Base-by-base conservation (phyloP, 2,888 invertebrate species). In the Eremobia ochroleuca region DNA sequence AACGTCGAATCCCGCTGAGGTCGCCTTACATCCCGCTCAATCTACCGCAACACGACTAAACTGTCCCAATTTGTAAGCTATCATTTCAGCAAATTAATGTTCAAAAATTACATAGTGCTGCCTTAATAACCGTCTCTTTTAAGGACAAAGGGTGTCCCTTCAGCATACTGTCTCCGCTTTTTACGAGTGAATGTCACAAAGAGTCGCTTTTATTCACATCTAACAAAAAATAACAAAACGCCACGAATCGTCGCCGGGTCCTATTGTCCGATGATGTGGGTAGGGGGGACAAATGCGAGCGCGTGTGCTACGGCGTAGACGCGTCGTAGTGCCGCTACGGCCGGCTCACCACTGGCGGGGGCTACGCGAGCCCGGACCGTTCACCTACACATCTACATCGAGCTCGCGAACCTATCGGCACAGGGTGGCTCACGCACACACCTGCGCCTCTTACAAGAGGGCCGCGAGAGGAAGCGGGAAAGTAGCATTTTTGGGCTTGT, bases 271-370 rank as follows among this genome's bases (percentile, higher is more conserved):
- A 90, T 90, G 91, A 90, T 90, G 91, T 88, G 87, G 91, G 90
- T 91, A 89, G 89, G 89, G 86, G 88, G 86, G 85, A n/a, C 61
- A 77, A 86, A 86, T 81, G 77, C 87, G 88, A 90, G 88, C 90
- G 87, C 86, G 85, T 79, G 69, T 77, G 88, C 95, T 95, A 95
- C 95, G 94, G 84, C 95, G 95, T 94, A 95, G 94, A 88, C 91
- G 89, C 95, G 96, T 95, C 94, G 96, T 95, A 94, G 93, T 90
- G 88, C 90, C 91, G 92, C 94, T 94, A 94, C 95, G 94, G 87
- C 91, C 93, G 94, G 94, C 93, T 95, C 94, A 92, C 92, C 92
- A 97, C 96, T 97, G 95, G 94, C 96, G 96, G 96, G 96, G 95
- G 96, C 96, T 96, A 95, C 94, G 94, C 91, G 92, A 92, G 93